Percentiles rank a stretch among this genome's conserved stretches.
Conservation (phyloP, 2,888 invertebrate genomes). For the Drosophila atripex region DNA sequence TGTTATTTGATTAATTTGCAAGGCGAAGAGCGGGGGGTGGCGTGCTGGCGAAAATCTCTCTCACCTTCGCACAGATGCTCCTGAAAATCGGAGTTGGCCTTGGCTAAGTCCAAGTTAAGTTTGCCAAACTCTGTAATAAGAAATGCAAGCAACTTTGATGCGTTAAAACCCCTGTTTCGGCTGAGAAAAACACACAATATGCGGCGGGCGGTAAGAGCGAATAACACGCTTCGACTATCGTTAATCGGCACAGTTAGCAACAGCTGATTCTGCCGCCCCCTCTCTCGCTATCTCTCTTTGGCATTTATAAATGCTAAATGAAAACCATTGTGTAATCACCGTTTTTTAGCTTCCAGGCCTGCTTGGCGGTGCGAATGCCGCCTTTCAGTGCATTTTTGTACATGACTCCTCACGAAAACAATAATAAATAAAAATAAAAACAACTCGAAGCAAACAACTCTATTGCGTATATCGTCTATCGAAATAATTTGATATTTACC, state of each 20-base stretch:
- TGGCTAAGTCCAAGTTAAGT: conserved; percentile 75
- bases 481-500: conserved; percentile 13
- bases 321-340: conserved; percentile 62
- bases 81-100: conserved; percentile 77
- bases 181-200: conserved; percentile 37
- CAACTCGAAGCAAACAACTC: conserved; percentile 11
- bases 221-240: conserved; percentile 62
- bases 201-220: conserved; percentile 54
- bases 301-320: conserved; percentile 21
- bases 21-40: background rate
- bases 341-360: conserved; percentile 80
- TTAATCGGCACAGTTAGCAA: conserved; percentile 16
- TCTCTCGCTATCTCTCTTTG: conserved; percentile 13
- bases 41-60: conserved; percentile 1
- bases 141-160: conserved; percentile 3
- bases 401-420: conserved; percentile 51
- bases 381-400: conserved; percentile 76
- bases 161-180: conserved; percentile 9
- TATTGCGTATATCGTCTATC: conserved; percentile 3
- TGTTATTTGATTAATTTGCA: conserved; percentile 38
- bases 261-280: conserved; percentile 54
- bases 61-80: conserved; percentile 82
- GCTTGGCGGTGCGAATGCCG: conserved; percentile 76
- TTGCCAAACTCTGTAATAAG: conserved; percentile 75
- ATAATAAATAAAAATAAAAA: background rate